Evolutionary conservation across 2,888 invertebrate genomes (phyloP), one percentile per base, ranked within the genome.

Genomic region (Plebejus argus): DNA sequence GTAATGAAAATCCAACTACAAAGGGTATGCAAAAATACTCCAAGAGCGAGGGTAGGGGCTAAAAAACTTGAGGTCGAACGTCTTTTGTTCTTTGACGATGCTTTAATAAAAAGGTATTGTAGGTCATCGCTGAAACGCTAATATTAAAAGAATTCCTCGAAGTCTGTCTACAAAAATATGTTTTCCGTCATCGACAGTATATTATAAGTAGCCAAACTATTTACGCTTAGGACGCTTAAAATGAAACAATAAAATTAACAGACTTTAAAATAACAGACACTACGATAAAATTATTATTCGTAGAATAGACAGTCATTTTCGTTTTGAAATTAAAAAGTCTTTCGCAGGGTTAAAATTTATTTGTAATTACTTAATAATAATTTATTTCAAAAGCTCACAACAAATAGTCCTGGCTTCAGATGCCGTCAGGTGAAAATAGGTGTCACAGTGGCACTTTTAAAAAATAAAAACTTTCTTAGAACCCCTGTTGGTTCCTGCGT

Each of bases 51-150:
- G 23, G 18, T 18, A 53, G 49, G 28, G 28, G 20, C 23, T 49
- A 28, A 74, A 72, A 74, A 53, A 53, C 49, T 74, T 74, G 53
- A 74, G 23, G 74, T 74, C 23, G 49, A 74, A 53, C 20, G n/a
- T 45, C 45, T 72, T 72, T 72, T 72, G 45, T 74, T 74, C 74
- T 53, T 74, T 49, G 28, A 49, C 23, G 49, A 33, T 74, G 49
- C 45, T 74, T 72, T 74, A 53, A 74, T 49, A 74, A 74, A 28
- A 74, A 66, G 15, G 18, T 66, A 66, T 20, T 33, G 66, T 66
- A 28, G 66, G 66, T 66, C 66, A 66, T 66, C 28, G 28, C 18
- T 33, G 33, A 28, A 66, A 66, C 28, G 66, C 61, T 61, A 61
- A 61, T 23, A 33, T 66, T 15, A 23, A 61, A 61, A 18, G 33